A percentile compares a stretch with the other conserved stretches of the same genome.
Evolutionary conservation across 1,140 invertebrate genomes (phyloP).

Genomic region (Battus philenor): DNA sequence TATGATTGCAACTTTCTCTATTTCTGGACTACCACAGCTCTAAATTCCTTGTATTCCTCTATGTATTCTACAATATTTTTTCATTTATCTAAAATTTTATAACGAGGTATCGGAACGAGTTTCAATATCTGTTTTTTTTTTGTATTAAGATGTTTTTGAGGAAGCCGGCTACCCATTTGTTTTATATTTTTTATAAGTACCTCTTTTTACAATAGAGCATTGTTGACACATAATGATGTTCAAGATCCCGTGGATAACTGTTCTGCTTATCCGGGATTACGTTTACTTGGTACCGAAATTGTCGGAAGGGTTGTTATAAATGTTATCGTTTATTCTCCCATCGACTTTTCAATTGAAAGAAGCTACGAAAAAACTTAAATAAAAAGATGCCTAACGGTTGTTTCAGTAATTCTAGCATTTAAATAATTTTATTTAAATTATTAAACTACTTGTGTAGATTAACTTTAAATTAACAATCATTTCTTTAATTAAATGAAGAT

Average conservation of each 20-base stretch:
- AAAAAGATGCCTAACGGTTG: not conserved
- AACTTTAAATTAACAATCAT: too few relatives aligned
- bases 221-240: conserved; percentile 19
- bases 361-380: not conserved
- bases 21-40: too few relatives aligned
- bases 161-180: conserved; percentile 8
- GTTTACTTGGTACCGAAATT: conserved; percentile 21
- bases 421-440: not conserved
- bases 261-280: conserved; percentile 36
- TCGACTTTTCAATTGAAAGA: too few relatives aligned
- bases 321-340: conserved; percentile 22
- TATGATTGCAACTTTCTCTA: too few relatives aligned
- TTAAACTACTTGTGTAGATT: too few relatives aligned
- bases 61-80: not conserved
- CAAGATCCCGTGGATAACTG: conserved; percentile 33
- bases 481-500: too few relatives aligned
- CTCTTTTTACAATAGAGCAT: conserved; percentile 7
- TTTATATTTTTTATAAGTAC: conserved; percentile 1
- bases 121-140: conserved; percentile 2
- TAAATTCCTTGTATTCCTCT: too few relatives aligned
- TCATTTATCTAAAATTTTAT: not conserved
- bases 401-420: not conserved
- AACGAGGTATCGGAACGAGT: conserved; percentile 3
- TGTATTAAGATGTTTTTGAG: conserved; percentile 9
- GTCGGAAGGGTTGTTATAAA: conserved; percentile 40